phyloP scores from a whole-genome alignment of 2,888 invertebrate genomes.

The Keiferia lycopersicella region DNA sequence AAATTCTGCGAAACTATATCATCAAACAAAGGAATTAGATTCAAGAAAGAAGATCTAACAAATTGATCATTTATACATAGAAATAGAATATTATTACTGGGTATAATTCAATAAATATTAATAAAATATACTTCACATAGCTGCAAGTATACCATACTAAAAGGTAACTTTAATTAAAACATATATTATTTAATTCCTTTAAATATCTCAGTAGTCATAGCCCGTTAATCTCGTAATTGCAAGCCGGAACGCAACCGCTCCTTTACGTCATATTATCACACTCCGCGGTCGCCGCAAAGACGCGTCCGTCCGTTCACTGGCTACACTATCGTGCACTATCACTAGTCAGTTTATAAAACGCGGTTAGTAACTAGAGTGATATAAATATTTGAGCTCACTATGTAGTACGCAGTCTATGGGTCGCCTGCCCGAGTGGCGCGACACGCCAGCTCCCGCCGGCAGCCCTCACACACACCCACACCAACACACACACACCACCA shows the following conservation, averaged over 20 bases:
- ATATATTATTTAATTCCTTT: slow-evolving; percentile 53
- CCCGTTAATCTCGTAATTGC: slow-evolving; percentile 42
- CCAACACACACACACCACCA: slow-evolving; percentile 20
- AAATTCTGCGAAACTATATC: slow-evolving; percentile 37
- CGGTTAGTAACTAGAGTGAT: slow-evolving; percentile 40
- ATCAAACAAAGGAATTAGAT: slow-evolving; percentile 50
- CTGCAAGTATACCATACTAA: slow-evolving; percentile 51
- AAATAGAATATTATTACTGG: slow-evolving; percentile 31
- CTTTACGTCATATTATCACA: neutral
- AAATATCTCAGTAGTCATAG: slow-evolving; percentile 58
- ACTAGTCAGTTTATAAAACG: slow-evolving; percentile 49
- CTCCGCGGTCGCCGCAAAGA: neutral
- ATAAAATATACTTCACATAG: slow-evolving; percentile 60
- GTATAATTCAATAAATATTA: slow-evolving; percentile 46
- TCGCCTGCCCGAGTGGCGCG: slow-evolving; percentile 57
- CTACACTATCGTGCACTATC: slow-evolving; percentile 63
- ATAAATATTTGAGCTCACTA: slow-evolving; percentile 44
- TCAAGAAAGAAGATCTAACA: slow-evolving; percentile 40
- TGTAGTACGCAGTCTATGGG: slow-evolving; percentile 46
- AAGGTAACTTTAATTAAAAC: slow-evolving; percentile 62
- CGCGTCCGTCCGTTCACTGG: slow-evolving; percentile 23
- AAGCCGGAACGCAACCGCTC: slow-evolving; percentile 20
- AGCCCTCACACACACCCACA: slow-evolving; percentile 33
- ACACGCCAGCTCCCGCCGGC: slow-evolving; percentile 37
- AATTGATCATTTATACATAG: slow-evolving; percentile 36